Base-by-base conservation (phyloP, 1,140 invertebrate genomes). In the Dinothrombium tinctorium region DNA sequence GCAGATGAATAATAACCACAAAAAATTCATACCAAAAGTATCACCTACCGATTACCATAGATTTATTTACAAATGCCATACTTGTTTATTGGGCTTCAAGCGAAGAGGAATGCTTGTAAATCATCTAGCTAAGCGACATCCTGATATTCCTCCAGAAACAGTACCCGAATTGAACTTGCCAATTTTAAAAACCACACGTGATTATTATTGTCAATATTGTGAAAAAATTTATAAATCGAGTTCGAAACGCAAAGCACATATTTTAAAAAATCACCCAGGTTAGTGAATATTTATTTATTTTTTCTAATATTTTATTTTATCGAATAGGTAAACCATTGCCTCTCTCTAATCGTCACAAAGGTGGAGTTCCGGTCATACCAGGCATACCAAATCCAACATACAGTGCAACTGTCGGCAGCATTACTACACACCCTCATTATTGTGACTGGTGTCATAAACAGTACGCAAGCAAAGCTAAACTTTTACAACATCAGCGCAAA, bases 211-310 rank as follows among this genome's bases (percentile, higher is more conserved):
- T 56, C 73, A 76, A 51, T 78, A 82, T 54, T 84, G 79, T 56
- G 74, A 79, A 40, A 81, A 81, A 62, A 69, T 77, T 31, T 84
- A 83, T 54, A 80, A 80, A 58, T 80, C 75, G 45, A 80, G 74
- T 53, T 75, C 74, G 2, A 82, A 82, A 54, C 61, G 78, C 37
- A 84, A 83, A 59, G 67, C 70, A 11, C 79, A 84, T 54, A 81
- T 82, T 45, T 57, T 80, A 48, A 81, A 82, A 58, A 74, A 74
- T 56, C 79, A 84, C 65, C 79, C 79, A 61, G 50, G 54, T 53
- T n/a, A 42, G 20, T n/a, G 29, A 28, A 21, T 26, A 9, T 12
- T 22, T 25, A 25, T 22, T 24, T 11, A 26, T 15, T 24, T 14
- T 12, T 32, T 6, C 11, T 29, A 22, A 5, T 33, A 23, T 31